Conservation (phyloP, 2,888 invertebrate genomes). For the Tachina lurida region DNA sequence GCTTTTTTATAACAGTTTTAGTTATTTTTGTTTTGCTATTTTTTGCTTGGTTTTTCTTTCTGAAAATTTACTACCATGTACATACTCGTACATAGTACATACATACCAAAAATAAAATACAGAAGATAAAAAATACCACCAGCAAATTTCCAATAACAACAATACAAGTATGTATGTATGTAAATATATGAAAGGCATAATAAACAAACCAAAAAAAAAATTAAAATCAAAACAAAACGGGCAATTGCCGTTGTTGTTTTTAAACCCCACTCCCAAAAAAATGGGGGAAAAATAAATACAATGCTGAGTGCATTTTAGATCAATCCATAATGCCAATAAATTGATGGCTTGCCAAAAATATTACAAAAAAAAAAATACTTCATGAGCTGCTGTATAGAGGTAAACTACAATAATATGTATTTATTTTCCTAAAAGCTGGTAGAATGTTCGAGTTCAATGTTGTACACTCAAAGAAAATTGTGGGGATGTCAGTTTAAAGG, state of each 20-base stretch:
- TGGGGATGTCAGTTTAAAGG: neutral
- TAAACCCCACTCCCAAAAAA: constrained; percentile 59
- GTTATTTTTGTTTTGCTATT: constrained; percentile 31
- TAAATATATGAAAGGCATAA: neutral
- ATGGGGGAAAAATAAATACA: constrained; percentile 12
- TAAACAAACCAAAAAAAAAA: constrained; percentile 36
- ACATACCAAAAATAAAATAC: constrained; percentile 30
- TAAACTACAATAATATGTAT: constrained; percentile 24
- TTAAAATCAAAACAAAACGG: constrained; percentile 52
- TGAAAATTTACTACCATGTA: constrained; percentile 31
- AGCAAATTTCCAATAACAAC: constrained; percentile 61
- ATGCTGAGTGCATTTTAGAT: constrained; percentile 58
- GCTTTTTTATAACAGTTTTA: constrained; percentile 62
- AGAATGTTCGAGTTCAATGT: constrained; percentile 62
- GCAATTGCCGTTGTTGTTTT: constrained; percentile 54
- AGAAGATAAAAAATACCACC: constrained; percentile 59
- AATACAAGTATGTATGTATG: neutral
- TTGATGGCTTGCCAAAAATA: constrained; percentile 65
- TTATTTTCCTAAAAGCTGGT: constrained; percentile 49
- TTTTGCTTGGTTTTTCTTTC: constrained; percentile 6
- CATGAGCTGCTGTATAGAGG: constrained; percentile 57
- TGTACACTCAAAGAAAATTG: constrained; percentile 50
- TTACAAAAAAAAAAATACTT: constrained; percentile 18
- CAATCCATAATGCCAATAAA: constrained; percentile 68
- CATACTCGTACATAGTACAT: no score